Conservation (phyloP, 2,888 invertebrate species). For the Stenoptilia bipunctidactyla region DNA sequence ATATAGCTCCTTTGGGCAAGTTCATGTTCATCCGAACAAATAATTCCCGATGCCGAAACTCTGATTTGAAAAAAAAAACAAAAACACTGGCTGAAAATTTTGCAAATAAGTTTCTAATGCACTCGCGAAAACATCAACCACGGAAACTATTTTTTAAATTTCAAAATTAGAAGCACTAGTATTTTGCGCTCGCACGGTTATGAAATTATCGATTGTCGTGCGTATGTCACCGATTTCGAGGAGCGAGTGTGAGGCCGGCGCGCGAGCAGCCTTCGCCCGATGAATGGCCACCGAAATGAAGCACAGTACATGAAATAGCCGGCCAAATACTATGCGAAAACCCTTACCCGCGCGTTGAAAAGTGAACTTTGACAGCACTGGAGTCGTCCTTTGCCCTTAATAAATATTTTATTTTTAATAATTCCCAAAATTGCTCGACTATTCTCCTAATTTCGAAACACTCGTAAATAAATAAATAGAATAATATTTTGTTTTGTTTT, state of each 20-base stretch:
- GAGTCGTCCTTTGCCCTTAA: slow-evolving; percentile 32
- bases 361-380: slow-evolving; percentile 40
- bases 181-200: slow-evolving; percentile 26
- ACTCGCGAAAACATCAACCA: slow-evolving; percentile 20
- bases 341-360: slow-evolving; percentile 55
- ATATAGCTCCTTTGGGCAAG: slow-evolving; percentile 61
- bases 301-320: slow-evolving; percentile 67
- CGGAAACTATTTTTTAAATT: slow-evolving; percentile 17
- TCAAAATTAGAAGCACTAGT: slow-evolving; percentile 32
- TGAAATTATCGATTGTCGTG: slow-evolving; percentile 23
- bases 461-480: too few species aligned
- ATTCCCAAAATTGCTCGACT: too few species aligned
- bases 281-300: slow-evolving; percentile 70
- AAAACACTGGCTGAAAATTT: slow-evolving; percentile 40
- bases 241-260: slow-evolving; percentile 56
- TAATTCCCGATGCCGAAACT: slow-evolving; percentile 34
- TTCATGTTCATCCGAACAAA: slow-evolving; percentile 61
- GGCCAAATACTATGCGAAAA: slow-evolving; percentile 65
- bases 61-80: slow-evolving; percentile 23
- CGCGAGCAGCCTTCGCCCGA: slow-evolving; percentile 65
- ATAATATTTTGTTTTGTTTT: too few species aligned
- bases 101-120: slow-evolving; percentile 21
- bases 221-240: slow-evolving; percentile 49
- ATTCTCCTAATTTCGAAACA: too few species aligned
- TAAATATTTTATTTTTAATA: too few species aligned